A percentile compares a stretch with the other conserved stretches of the same genome.
Conservation (phyloP, 2,797 vertebrate genomes). For the Sebastolobus altivelis region DNA sequence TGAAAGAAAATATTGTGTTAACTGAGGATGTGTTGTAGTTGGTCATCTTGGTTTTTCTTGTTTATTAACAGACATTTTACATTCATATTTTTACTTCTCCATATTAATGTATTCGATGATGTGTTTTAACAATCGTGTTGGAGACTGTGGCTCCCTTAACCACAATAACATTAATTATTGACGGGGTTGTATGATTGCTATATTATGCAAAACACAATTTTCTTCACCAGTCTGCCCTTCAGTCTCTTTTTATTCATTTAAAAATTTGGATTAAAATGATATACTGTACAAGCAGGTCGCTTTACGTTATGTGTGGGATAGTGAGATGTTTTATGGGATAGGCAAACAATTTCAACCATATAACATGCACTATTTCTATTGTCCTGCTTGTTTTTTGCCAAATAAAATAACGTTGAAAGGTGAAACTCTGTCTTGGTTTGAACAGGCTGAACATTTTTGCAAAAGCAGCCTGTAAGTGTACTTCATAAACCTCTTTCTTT, state of each 20-base stretch:
- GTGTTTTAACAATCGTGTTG: background rate
- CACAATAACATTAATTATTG: background rate
- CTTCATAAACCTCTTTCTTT: background rate
- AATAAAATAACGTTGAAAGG: background rate
- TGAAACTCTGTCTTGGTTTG: background rate
- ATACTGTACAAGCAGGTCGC: background rate
- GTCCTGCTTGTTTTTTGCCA: background rate
- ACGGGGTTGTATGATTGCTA: background rate
- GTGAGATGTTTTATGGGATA: background rate
- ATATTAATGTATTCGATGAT: background rate
- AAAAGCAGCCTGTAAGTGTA: background rate
- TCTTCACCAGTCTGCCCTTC: background rate
- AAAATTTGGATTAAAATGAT: background rate
- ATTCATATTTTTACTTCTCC: fast-evolving
- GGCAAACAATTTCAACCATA: background rate
- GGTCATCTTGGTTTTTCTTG: background rate
- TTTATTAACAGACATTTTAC: background rate
- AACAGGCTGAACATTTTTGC: background rate
- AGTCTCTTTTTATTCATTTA: background rate
- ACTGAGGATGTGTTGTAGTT: background rate
- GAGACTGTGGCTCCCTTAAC: background rate
- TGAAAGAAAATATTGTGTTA: background rate
- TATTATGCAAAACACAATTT: conserved; percentile 1
- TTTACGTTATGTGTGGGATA: background rate
- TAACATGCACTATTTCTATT: background rate